phyloP scores from a whole-genome alignment of 2,797 vertebrate genomes.

The Catostomus latipinnis region DNA sequence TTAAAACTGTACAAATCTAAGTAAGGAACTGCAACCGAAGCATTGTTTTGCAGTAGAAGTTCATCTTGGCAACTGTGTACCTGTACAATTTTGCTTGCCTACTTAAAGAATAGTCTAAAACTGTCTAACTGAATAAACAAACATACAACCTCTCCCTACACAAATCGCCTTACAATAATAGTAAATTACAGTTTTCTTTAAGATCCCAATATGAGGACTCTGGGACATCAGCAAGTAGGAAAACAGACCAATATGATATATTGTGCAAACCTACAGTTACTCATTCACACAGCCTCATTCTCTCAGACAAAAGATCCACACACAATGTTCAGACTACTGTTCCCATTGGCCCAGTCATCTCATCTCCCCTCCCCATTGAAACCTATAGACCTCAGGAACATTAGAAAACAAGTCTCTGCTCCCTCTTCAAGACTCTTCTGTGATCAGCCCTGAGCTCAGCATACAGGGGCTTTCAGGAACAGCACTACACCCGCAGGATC shows the following conservation, averaged over 20 bases:
- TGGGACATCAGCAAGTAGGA: slow-evolving; percentile 26
- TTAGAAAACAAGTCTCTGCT: slow-evolving; percentile 41
- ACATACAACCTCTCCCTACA: background rate
- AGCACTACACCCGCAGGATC: slow-evolving; percentile 89
- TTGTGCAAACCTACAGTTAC: slow-evolving; percentile 25
- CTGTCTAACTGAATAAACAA: slow-evolving; percentile 15
- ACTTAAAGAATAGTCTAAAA: background rate
- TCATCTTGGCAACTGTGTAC: slow-evolving; percentile 12
- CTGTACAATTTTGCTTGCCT: slow-evolving; percentile 5
- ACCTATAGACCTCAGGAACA: slow-evolving; percentile 22
- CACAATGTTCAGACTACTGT: slow-evolving; percentile 17
- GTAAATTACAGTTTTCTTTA: slow-evolving; percentile 12
- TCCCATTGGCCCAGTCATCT: slow-evolving; percentile 41
- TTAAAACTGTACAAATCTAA: background rate
- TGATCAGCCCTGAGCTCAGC: slow-evolving; percentile 37
- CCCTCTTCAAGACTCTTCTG: background rate
- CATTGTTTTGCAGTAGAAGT: slow-evolving; percentile 1
- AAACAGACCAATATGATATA: slow-evolving; percentile 38
- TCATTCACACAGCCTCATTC: slow-evolving; percentile 15
- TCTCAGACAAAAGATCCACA: slow-evolving; percentile 20
- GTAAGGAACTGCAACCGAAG: background rate
- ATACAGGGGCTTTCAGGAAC: slow-evolving; percentile 1
- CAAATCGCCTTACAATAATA: slow-evolving; percentile 13
- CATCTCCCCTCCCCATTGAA: slow-evolving; percentile 2
- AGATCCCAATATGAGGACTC: slow-evolving; percentile 17